A percentile compares a stretch with the other conserved stretches of the same genome.
These are phyloP conservation scores for Pica pica DNA, from an alignment of 2,113 vertebrate species.

Conservation along the genomic window DNA sequence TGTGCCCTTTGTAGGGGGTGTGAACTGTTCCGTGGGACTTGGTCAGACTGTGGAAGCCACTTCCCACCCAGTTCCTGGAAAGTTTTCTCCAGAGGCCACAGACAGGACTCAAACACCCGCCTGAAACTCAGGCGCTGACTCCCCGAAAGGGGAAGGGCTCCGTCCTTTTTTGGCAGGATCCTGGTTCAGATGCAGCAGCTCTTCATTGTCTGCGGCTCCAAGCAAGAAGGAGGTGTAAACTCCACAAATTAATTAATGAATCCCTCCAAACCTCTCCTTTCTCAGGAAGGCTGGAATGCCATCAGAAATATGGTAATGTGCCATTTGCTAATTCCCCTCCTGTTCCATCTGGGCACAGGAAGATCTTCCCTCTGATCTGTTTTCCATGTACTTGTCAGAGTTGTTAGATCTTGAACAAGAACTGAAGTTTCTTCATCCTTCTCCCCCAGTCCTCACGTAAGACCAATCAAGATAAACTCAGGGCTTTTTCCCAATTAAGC, in stretches of 20 bases:
- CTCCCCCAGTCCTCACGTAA: neutral
- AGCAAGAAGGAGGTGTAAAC: neutral
- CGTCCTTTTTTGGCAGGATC: neutral
- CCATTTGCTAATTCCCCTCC: slow-evolving; percentile 43
- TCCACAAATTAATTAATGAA: neutral
- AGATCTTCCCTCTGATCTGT: slow-evolving; percentile 33
- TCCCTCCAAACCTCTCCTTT: neutral
- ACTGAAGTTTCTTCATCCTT: neutral
- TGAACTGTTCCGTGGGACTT: neutral
- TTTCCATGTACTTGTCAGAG: slow-evolving; percentile 42
- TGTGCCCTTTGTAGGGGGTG: neutral
- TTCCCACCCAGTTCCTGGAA: neutral
- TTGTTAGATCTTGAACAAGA: slow-evolving; percentile 8
- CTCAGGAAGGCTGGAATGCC: neutral
- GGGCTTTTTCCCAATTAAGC: neutral
- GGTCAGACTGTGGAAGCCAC: neutral
- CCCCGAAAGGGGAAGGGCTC: neutral
- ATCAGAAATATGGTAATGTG: slow-evolving; percentile 60
- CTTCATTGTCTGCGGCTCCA: neutral
- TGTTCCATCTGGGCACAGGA: slow-evolving; percentile 33
- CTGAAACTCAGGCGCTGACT: neutral
- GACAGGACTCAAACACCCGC: neutral
- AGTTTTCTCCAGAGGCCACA: neutral
- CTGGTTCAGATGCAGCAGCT: neutral
- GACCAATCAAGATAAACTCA: neutral